phyloP scores from a whole-genome alignment of 2,797 vertebrate species.

The Chelon labrosus region DNA sequence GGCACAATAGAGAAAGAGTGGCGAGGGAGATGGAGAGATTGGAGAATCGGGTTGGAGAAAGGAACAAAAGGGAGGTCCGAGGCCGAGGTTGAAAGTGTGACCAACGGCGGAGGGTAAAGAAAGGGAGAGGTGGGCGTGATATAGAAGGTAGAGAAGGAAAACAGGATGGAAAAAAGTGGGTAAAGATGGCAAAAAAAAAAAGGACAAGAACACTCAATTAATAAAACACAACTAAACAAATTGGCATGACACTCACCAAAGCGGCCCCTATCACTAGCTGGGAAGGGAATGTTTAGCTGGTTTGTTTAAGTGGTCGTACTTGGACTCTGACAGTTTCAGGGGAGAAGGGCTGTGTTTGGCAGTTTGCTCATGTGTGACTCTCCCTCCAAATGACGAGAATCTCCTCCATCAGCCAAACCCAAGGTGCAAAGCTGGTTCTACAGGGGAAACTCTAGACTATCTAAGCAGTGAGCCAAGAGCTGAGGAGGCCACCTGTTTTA shows the following conservation, averaged over 20 bases:
- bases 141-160: slow-evolving; percentile 49
- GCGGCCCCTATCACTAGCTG: background rate
- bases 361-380: slow-evolving; percentile 14
- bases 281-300: background rate
- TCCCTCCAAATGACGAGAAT: background rate
- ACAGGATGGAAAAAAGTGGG: slow-evolving; percentile 68
- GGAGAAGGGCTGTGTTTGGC: background rate
- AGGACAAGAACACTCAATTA: slow-evolving; percentile 77
- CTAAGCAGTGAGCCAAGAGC: slow-evolving; percentile 24
- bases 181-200: slow-evolving; percentile 78
- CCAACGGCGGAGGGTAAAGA: slow-evolving; percentile 37
- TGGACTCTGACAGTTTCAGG: background rate
- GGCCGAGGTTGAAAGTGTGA: slow-evolving; percentile 30
- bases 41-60: slow-evolving; percentile 9
- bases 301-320: slow-evolving; percentile 2
- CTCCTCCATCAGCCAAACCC: slow-evolving; percentile 9
- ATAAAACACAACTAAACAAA: slow-evolving; percentile 66
- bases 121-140: slow-evolving; percentile 30
- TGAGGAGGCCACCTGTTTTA: slow-evolving; percentile 35
- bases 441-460: background rate
- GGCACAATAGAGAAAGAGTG: slow-evolving; percentile 56
- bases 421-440: slow-evolving; percentile 29
- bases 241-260: slow-evolving; percentile 50
- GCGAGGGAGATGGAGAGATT: slow-evolving; percentile 32
- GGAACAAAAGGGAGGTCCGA: slow-evolving; percentile 10